Conservation (phyloP, 2,797 vertebrate genomes). For the Lepidocolaptes lacrymiger region DNA sequence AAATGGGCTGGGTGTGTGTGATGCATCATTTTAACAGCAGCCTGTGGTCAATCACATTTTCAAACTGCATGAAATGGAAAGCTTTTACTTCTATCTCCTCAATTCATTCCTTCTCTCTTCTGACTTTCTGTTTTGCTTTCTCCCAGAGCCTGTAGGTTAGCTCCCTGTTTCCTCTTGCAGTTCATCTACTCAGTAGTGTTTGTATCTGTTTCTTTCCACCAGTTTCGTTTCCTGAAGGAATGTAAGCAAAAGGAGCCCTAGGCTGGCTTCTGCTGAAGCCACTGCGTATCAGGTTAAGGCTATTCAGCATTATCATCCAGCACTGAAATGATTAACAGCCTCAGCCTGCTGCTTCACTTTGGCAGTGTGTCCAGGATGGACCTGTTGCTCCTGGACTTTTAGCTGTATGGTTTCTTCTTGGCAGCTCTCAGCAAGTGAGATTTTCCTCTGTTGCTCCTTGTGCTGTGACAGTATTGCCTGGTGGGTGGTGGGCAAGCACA, state of each 20-base stretch:
- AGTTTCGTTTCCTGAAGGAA: not conserved
- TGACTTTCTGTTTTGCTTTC: not conserved
- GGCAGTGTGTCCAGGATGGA: not conserved
- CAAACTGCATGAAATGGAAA: not conserved
- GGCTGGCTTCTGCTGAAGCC: not conserved
- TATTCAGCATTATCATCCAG: not conserved
- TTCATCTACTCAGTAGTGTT: not conserved
- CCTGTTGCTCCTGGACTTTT: not conserved
- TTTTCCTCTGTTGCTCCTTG: not conserved
- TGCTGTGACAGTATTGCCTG: not conserved
- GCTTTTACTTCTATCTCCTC: not conserved
- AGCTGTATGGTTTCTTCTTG: not conserved
- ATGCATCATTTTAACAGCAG: not conserved
- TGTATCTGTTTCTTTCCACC: not conserved
- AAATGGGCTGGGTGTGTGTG: not conserved
- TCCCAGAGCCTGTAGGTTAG: not conserved
- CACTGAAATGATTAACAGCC: not conserved
- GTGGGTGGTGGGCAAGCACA: not conserved
- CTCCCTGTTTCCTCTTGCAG: not conserved
- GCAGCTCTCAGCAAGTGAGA: not conserved
- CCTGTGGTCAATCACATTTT: not conserved
- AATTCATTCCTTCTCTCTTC: not conserved
- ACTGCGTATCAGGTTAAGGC: not conserved
- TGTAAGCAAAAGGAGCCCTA: not conserved
- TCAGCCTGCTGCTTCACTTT: not conserved